Percentiles rank a stretch among this genome's conserved stretches.
Evolutionary conservation across 2,888 invertebrate species (phyloP).

Genomic region (Petrophora chlorosata): DNA sequence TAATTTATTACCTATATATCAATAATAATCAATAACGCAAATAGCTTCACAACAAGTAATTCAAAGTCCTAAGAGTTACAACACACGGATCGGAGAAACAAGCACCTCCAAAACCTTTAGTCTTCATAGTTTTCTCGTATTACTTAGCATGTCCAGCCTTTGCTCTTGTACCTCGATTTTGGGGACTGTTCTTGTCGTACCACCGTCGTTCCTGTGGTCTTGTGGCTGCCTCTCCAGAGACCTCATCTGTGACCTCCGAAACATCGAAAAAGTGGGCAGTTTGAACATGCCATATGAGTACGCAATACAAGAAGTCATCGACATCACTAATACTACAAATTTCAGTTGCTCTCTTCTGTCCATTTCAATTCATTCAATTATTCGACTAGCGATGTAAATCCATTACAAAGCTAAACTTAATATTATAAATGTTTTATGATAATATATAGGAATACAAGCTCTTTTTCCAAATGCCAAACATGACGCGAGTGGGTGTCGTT

Average conservation of each 20-base stretch:
- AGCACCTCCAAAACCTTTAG: background rate
- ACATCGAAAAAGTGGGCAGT: slow-evolving; percentile 32
- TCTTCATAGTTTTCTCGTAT: slow-evolving; percentile 10
- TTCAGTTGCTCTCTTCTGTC: slow-evolving; percentile 61
- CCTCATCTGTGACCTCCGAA: slow-evolving; percentile 25
- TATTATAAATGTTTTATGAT: too few species aligned
- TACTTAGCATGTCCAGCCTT: slow-evolving; percentile 15
- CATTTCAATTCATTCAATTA: slow-evolving; percentile 57
- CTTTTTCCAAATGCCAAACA: slow-evolving; percentile 1
- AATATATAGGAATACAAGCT: slow-evolving; percentile 13
- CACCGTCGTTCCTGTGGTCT: slow-evolving; percentile 47
- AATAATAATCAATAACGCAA: too few species aligned
- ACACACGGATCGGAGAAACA: too few species aligned
- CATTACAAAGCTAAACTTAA: slow-evolving; percentile 47
- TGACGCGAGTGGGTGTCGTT: too few species aligned
- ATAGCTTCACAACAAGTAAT: slow-evolving; percentile 14
- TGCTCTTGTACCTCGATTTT: slow-evolving; percentile 1
- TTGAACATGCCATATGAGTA: slow-evolving; percentile 62
- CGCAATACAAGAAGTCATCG: slow-evolving; percentile 59
- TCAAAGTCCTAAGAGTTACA: too few species aligned
- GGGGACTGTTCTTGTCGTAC: slow-evolving; percentile 21
- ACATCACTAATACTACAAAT: slow-evolving; percentile 55
- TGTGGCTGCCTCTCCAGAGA: slow-evolving; percentile 29
- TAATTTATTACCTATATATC: too few species aligned
- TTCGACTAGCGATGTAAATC: slow-evolving; percentile 32